Percentiles rank a stretch among this genome's conserved stretches.
phyloP scores from a whole-genome alignment of 2,888 invertebrate genomes.

The Hydriomena furcata region DNA sequence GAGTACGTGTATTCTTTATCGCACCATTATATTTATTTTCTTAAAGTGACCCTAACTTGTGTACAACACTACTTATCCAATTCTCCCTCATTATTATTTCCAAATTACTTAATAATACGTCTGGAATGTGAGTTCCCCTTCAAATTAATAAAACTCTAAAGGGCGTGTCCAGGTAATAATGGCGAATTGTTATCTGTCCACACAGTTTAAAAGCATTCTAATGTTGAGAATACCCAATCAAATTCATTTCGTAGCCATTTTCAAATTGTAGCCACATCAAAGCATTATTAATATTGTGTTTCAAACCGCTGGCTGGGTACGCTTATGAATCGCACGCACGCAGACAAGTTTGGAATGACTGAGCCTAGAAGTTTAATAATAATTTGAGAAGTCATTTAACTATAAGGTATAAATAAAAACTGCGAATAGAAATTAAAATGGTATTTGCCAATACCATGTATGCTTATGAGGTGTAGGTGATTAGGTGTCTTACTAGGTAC shows the following conservation, averaged over 20 bases:
- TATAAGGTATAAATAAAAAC: too few species aligned
- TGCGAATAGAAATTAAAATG: too few species aligned
- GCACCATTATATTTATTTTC: slow-evolving; percentile 35
- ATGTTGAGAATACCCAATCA: neutral
- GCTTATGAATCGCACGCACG: slow-evolving; percentile 10
- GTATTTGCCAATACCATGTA: too few species aligned
- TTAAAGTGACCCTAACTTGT: slow-evolving; percentile 21
- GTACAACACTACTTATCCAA: slow-evolving; percentile 26
- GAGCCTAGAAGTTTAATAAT: neutral
- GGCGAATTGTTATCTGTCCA: too few species aligned
- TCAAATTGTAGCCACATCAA: slow-evolving; percentile 16
- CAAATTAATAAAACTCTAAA: slow-evolving; percentile 10
- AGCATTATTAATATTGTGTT: slow-evolving; percentile 10
- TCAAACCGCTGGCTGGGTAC: slow-evolving; percentile 11
- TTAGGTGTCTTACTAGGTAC: too few species aligned
- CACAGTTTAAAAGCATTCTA: slow-evolving; percentile 3
- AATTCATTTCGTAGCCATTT: slow-evolving; percentile 8
- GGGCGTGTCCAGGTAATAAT: slow-evolving; percentile 10
- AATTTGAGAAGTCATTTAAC: too few species aligned
- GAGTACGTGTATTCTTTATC: slow-evolving; percentile 33
- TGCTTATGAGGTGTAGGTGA: too few species aligned
- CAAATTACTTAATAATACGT: slow-evolving; percentile 27
- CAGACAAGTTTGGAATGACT: slow-evolving; percentile 3
- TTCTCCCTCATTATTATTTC: slow-evolving; percentile 27
- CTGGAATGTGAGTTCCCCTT: slow-evolving; percentile 8